Base-by-base conservation (phyloP, 2,888 invertebrate species). In the Sinodicranocentrus sp. region DNA sequence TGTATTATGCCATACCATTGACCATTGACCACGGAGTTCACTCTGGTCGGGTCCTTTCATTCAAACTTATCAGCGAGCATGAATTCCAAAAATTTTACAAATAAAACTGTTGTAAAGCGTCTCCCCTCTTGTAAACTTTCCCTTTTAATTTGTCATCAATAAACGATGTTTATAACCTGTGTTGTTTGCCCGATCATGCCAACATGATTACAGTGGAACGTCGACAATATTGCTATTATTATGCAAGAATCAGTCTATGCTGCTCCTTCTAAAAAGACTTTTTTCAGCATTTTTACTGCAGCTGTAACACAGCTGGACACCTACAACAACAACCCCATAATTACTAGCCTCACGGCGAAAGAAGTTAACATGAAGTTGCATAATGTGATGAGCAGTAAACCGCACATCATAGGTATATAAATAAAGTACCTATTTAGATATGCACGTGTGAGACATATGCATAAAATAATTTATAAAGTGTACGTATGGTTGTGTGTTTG, bases 221-320 rank as follows among this genome's bases (percentile, higher is more conserved):
- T 23, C 17, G n/a, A n/a, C n/a, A 57, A 23, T 23, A 57, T 13
- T 23, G 21, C 17, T 48, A 17, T 48, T 48, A 48, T 48, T 13
- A n/a, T n/a, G 17, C 48, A 48, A 48, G 52, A 8, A n/a, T 8
- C 8, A 3, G 17, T 10, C 17, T 13, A n/a, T 25, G 57, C 57
- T 23, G 23, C 21, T 25, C 17, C 23, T 25, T 23, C 57, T 57
- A 57, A 6, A 57, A 17, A 57, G 13, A n/a, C 15, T n/a, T 43
- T 15, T 61, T 39, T 59, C 5, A 52, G 28, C 23, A 48, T 78
- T 78, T 63, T 78, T 79, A 79, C 63, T 79, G 71, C 65, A 63
- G 70, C 43, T 39, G 71, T 79, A 72, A 79, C 71, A 43, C 79
- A 79, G 79, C 65, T 65, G 71, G 79, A 79, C 39, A 23, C 43